Base-by-base conservation (phyloP, 1,140 invertebrate genomes). In the Chrysomallon squamiferum region DNA sequence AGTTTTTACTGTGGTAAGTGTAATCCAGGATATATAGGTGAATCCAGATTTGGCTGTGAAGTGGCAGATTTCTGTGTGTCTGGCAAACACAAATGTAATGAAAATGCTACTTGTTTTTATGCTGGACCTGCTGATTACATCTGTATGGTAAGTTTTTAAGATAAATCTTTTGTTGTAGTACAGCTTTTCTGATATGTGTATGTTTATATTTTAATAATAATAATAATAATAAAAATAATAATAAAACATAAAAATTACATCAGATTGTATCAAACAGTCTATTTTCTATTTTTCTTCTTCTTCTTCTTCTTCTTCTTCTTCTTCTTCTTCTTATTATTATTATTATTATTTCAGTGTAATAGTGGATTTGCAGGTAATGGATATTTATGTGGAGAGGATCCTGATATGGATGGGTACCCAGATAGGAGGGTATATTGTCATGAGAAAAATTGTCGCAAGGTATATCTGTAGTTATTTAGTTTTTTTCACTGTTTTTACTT, bases 1-100 rank as follows among this genome's bases (percentile, higher is more conserved):
- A 77, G 75, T 45, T 77, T 68, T 49, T 64, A 67, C 54, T 79
- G 77, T 64, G 73, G 76, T 5, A 64, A 71, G 13, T 79, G 77
- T 64, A 68, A 70, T 59, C 64, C 67, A 6, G 75, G 77, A 0
- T 79, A 77, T 57, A 65, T 75, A 2, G 75, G 77, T 25, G 66
- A 70, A 13, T 62, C 62, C 29, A 49, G 58, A 2, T 64, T 49
- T 27, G 73, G 73, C 11, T 79, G 77, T 68, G 60, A 62, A 29
- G 62, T 73, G 11, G 74, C 69, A 2, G 71, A 80, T 62, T 79
- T 73, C 62, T 80, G 78, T 61, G 50, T 67, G 2, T 73, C 74
- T 11, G 73, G 73, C 9, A 45, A 54, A 32, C 74, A 78, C 49
- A 61, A 66, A 3, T 78, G 77, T 71, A 63, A 52, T 4, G 45